Evolutionary conservation across 2,797 vertebrate species (phyloP).

Genomic region (Coregonus ussuriensis): DNA sequence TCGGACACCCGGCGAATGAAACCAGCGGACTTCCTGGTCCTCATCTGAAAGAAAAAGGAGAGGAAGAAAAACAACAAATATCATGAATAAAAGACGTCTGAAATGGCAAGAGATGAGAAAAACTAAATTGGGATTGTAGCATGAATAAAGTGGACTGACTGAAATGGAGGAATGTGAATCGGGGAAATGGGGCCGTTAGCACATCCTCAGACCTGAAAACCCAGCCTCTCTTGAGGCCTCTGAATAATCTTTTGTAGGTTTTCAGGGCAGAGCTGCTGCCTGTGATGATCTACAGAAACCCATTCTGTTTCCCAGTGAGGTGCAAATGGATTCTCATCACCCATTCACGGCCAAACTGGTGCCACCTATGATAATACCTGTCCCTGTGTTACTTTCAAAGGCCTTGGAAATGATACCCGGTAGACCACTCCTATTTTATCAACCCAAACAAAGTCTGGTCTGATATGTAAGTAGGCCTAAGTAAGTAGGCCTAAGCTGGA

Average conservation of each 20-base stretch:
- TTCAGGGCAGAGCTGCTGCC: neutral
- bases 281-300: neutral
- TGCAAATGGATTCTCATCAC: neutral
- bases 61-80: neutral
- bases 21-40: constrained; percentile 11
- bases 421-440: neutral
- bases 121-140: neutral
- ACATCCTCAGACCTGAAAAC: constrained; percentile 12
- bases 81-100: neutral
- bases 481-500: neutral
- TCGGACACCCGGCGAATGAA: neutral
- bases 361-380: constrained; percentile 1
- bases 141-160: neutral
- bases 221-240: neutral
- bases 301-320: neutral
- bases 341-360: neutral
- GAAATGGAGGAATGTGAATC: constrained; percentile 2
- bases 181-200: neutral
- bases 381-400: neutral
- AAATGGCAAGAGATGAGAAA: neutral
- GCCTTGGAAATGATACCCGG: no score
- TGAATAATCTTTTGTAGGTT: neutral
- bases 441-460: neutral
- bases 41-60: neutral
- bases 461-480: neutral